Base-by-base conservation (phyloP, 2,797 vertebrate species). In the Etheostoma nigrum region DNA sequence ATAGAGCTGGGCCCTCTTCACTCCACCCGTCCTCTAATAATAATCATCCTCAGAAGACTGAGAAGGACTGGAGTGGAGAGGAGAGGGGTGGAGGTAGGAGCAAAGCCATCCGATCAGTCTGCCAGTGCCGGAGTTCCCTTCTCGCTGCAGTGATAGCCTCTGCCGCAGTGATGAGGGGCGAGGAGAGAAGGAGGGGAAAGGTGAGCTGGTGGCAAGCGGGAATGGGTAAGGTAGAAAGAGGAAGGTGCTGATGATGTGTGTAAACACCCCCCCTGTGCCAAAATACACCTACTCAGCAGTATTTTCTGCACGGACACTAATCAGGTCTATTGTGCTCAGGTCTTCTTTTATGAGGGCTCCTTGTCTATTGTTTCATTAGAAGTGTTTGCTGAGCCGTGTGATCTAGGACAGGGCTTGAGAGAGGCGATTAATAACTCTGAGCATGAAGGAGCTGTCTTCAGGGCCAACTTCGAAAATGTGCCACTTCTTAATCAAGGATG, bases 331-430 rank as follows among this genome's bases (percentile, higher is more conserved):
- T 1, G 72, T 19, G 75, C 67, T 66, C 79, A 69, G 79, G 88
- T 74, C 63, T 75, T 78, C 64, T 53, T 81, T 86, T 82, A 70
- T 64, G 70, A 61, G 75, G 85, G 82, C 79, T 80, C 86, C 89
- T 57, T 78, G 83, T 89, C 90, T 87, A 84, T 92, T 92, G 92
- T 93, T 92, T 91, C 86, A 92, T 92, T 88, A 91, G 87, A 76
- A 71, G 83, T 83, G 91, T 90, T 87, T 89, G 86, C 90, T 90
- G 91, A 93, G 92, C 87, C 58, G 67, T 89, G 88, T 91, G 92
- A 95, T 95, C 91, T 95, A 93, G 94, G 94, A 93, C 95, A 94
- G 88, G 89, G 79, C 92, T 88, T 89, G 83, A 86, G 92, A 94
- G 93, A 94, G 90, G 80, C 86, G 86, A 93, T 92, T 95, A 93